Evolutionary conservation across 2,113 vertebrate genomes (phyloP).

Genomic region (Caretta caretta): DNA sequence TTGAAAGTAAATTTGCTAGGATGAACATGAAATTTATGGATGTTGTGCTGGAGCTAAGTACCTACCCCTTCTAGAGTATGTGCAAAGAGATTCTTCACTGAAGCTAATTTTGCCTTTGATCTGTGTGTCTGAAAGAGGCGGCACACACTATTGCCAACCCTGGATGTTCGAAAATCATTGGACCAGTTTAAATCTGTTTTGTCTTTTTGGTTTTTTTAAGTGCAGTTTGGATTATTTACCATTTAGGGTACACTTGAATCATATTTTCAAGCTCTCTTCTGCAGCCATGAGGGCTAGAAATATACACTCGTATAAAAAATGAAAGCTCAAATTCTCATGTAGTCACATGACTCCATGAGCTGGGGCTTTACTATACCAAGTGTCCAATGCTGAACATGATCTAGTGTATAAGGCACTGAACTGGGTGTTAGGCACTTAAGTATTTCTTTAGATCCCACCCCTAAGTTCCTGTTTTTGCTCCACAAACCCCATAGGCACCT

Average conservation of each 20-base stretch:
- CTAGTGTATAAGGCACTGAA: background rate
- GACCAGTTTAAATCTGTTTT: background rate
- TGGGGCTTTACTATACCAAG: background rate
- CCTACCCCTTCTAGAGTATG: rapidly evolving
- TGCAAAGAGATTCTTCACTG: background rate
- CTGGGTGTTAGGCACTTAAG: too few species aligned
- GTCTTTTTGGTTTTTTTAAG: too few species aligned
- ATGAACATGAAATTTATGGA: background rate
- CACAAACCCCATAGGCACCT: too few species aligned
- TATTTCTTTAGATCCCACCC: too few species aligned
- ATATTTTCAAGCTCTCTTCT: background rate
- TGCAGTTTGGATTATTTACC: background rate
- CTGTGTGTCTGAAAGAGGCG: background rate
- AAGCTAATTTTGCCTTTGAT: background rate
- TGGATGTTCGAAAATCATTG: background rate
- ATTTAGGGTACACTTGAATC: background rate
- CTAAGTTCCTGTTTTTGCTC: too few species aligned
- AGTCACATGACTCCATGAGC: background rate
- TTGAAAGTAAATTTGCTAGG: background rate
- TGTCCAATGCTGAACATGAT: background rate
- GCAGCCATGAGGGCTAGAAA: background rate
- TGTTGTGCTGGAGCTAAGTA: background rate
- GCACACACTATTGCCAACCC: rapidly evolving
- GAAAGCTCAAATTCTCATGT: background rate
- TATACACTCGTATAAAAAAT: background rate